Evolutionary conservation across 2,797 vertebrate species (phyloP), one percentile per base, ranked within the genome.

Genomic region (Chelon labrosus): DNA sequence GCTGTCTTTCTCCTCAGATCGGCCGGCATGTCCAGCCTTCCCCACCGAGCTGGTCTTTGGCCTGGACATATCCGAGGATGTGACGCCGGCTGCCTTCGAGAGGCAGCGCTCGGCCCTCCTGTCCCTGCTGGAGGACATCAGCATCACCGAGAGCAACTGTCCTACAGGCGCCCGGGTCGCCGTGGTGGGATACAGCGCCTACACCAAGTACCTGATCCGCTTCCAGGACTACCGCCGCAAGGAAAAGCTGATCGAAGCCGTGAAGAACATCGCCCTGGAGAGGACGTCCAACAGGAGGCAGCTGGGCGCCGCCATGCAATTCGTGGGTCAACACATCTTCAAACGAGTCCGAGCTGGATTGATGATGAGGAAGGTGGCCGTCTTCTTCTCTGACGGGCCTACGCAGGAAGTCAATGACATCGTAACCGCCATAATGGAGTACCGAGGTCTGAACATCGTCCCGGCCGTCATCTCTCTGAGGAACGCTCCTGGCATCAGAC

Each of bases 1-100:
- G 31, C 31, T 7, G 4, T 31, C 31, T 5, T 31, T 31, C 31
- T 31, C 31, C 14, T 54, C 52, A 80, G 79, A 13, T 56, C 5
- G 7, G 4, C 8, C 22, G 0, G 1, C 0, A 0, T 97, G 96
- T 55, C 96, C 96, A 0, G 87, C 53, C 14, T 96, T 94, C 85
- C 97, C 95, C 51, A 97, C 95, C 0, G 96, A 98, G 88, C 90
- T 97, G 89, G 95, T 95, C 31, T 94, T 99, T 17, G 95, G 93
- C 50, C 87, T 98, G 50, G 97, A 98, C 83, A 94, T 96, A 94
- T 97, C 96, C 2, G 79, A 65, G 0, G 94, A 94, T 0, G 92
- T 97, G 78, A 88, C 86, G 0, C 51, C 75, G 7, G 17, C 10
- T 10, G 81, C 84, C 16, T 97, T 98, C 47, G 92, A 95, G 79